A percentile compares a stretch with the other conserved stretches of the same genome.
phyloP scores from a whole-genome alignment of 2,888 invertebrate genomes.

The Hyposoter dolosus region DNA sequence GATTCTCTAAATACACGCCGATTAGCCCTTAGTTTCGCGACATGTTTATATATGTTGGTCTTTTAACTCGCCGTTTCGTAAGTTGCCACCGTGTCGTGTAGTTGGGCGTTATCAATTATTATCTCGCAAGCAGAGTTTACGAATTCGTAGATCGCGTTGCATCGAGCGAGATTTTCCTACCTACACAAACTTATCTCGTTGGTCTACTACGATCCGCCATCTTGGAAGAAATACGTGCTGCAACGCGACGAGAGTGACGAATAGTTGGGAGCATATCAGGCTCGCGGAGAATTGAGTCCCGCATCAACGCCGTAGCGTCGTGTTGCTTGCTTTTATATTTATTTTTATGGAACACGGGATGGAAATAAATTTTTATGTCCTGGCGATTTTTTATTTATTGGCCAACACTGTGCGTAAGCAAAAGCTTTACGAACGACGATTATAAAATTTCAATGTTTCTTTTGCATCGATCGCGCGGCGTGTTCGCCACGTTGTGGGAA shows the following conservation, averaged over 20 bases:
- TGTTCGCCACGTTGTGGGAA: slow-evolving; percentile 45
- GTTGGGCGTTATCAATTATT: background rate
- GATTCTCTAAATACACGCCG: background rate
- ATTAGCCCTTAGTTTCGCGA: background rate
- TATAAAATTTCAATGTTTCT: slow-evolving; percentile 6
- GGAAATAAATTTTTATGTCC: background rate
- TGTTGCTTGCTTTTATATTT: background rate
- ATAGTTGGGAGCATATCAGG: slow-evolving; percentile 1
- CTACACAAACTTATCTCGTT: slow-evolving; percentile 42
- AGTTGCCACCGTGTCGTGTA: background rate
- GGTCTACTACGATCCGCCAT: slow-evolving; percentile 53
- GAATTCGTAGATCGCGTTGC: slow-evolving; percentile 18
- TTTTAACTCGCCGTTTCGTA: background rate
- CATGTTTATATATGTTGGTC: background rate
- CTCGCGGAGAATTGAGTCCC: slow-evolving; percentile 24
- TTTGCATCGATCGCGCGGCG: slow-evolving; percentile 17
- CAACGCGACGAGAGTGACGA: slow-evolving; percentile 29
- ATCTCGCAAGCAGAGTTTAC: background rate
- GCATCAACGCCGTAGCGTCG: slow-evolving; percentile 9
- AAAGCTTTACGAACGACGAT: background rate
- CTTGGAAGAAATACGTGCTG: slow-evolving; percentile 59
- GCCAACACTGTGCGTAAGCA: background rate
- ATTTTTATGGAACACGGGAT: background rate
- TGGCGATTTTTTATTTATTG: background rate
- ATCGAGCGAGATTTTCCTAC: slow-evolving; percentile 7